A percentile compares a stretch with the other conserved stretches of the same genome.
phyloP scores from a whole-genome alignment of 2,797 vertebrate species.

The Centropyge bicolor region DNA sequence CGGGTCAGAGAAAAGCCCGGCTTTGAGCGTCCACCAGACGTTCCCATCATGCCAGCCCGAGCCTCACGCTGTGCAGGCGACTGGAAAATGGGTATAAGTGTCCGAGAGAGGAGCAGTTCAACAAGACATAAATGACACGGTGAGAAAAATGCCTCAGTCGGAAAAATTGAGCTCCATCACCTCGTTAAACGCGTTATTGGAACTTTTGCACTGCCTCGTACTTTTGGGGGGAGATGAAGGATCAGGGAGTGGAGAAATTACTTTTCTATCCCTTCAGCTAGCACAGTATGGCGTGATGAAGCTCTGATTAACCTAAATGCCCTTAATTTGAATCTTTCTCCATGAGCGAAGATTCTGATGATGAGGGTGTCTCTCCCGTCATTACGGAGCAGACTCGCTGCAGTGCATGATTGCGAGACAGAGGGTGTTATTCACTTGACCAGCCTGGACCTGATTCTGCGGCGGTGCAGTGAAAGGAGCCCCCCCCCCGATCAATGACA shows the following conservation, averaged over 20 bases:
- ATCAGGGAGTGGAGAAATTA: constrained; percentile 48
- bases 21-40: constrained; percentile 25
- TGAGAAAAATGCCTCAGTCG: constrained; percentile 24
- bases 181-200: constrained; percentile 31
- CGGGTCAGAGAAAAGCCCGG: constrained; percentile 33
- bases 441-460: constrained; percentile 56
- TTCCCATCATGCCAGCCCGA: constrained; percentile 25
- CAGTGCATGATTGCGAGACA: constrained; percentile 57
- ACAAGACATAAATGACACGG: constrained; percentile 35
- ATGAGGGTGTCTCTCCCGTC: constrained; percentile 41
- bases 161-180: constrained; percentile 45
- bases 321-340: constrained; percentile 64
- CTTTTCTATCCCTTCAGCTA: constrained; percentile 19
- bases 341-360: constrained; percentile 32
- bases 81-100: constrained; percentile 23
- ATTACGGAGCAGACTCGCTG: constrained; percentile 29
- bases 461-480: constrained; percentile 44
- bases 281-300: constrained; percentile 10
- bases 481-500: constrained; percentile 56
- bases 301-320: constrained; percentile 51
- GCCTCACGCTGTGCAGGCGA: neutral
- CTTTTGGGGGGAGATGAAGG: constrained; percentile 13
- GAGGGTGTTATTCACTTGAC: constrained; percentile 68
- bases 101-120: constrained; percentile 21
- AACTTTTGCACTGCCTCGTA: constrained; percentile 31